These are phyloP conservation scores for Hormaphis cornu DNA, from an alignment of 1,140 invertebrate species.

Conservation along the genomic window DNA sequence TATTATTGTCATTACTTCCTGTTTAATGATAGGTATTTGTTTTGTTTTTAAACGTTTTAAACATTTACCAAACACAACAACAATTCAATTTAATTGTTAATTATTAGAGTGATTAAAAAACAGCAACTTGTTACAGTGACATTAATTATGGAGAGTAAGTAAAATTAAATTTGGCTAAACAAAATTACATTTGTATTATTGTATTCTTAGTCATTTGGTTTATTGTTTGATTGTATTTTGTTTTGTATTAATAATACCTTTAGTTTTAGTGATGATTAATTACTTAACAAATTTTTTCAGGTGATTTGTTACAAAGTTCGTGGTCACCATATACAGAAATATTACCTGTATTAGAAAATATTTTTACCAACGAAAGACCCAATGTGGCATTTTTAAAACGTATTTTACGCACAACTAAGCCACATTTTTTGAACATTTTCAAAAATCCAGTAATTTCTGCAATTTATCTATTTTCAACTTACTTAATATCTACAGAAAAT, in stretches of 20 bases:
- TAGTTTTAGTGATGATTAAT: not conserved
- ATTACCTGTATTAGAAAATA: slow-evolving; percentile 17
- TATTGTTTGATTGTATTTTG: too few relatives aligned
- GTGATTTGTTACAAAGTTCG: slow-evolving; percentile 13
- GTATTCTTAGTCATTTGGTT: too few relatives aligned
- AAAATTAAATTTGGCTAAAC: not conserved
- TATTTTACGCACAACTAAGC: slow-evolving; percentile 45
- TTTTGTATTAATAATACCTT: too few relatives aligned
- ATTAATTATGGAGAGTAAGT: not conserved
- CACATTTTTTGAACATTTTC: slow-evolving; percentile 76
- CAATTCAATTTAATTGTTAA: too few relatives aligned
- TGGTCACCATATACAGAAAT: slow-evolving; percentile 21
- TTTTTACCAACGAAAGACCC: slow-evolving; percentile 25
- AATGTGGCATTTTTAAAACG: slow-evolving; percentile 28
- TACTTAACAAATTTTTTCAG: not conserved
- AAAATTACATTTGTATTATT: too few relatives aligned
- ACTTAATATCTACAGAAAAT: not conserved
- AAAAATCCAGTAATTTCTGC: slow-evolving; percentile 68
- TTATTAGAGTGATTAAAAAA: not conserved
- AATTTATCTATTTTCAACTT: slow-evolving; percentile 33
- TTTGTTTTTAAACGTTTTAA: too few relatives aligned
- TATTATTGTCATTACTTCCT: too few relatives aligned
- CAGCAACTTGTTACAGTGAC: not conserved
- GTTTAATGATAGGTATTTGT: too few relatives aligned
- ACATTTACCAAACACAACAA: too few relatives aligned